These are phyloP conservation scores for Homarus gammarus DNA, from an alignment of 2,888 invertebrate species.

Conservation along the genomic window DNA sequence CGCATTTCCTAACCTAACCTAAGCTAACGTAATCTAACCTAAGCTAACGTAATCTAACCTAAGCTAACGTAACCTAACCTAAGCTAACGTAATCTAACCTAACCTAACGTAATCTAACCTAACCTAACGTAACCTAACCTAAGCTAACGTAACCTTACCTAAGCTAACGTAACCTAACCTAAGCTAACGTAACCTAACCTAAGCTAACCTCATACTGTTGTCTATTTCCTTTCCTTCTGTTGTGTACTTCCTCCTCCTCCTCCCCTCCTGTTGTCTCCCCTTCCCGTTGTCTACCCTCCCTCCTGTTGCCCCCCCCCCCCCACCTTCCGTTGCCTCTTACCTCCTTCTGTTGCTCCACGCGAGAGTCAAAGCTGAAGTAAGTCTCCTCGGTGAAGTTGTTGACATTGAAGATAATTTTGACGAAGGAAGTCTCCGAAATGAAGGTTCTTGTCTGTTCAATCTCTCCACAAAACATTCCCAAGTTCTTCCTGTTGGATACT, in stretches of 20 bases:
- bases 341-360: constrained; percentile 85
- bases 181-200: too few relatives aligned
- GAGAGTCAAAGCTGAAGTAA: constrained; percentile 90
- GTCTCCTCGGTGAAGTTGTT: constrained; percentile 96
- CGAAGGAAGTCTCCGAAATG: constrained; percentile 95
- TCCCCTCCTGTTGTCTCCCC: neutral
- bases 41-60: too few relatives aligned
- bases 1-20: too few relatives aligned
- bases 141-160: too few relatives aligned
- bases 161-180: too few relatives aligned
- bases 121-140: too few relatives aligned
- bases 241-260: neutral
- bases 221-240: neutral
- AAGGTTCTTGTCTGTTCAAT: constrained; percentile 96
- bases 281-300: neutral
- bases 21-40: too few relatives aligned
- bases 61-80: too few relatives aligned
- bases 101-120: too few relatives aligned
- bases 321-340: neutral
- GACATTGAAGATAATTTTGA: constrained; percentile 93
- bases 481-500: constrained; percentile 90
- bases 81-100: too few relatives aligned
- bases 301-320: neutral
- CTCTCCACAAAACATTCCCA: constrained; percentile 95
- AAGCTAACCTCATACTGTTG: too few relatives aligned